Base-by-base conservation (phyloP, 2,888 invertebrate genomes). In the Philaethria dido region DNA sequence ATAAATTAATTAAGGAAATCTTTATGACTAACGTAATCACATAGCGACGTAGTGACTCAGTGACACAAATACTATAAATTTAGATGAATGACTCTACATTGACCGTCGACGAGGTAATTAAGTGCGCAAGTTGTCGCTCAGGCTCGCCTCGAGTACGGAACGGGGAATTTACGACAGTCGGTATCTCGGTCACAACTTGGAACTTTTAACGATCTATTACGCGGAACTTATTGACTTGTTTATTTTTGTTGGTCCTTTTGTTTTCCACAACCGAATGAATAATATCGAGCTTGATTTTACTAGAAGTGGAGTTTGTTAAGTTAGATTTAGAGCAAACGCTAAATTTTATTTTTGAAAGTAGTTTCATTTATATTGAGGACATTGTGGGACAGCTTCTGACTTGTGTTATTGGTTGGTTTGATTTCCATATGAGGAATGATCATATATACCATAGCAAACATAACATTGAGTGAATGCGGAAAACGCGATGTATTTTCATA, bases 121-220 rank as follows among this genome's bases (percentile, higher is more conserved):
- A 39, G 36, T 55, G 20, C 8, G 36, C 55, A 14, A 55, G 36
- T 39, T 20, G 18, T 36, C 55, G 55, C 2, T 14, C 48, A 9
- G 55, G 55, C 2, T 14, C 48, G 13, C 36, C 8, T 48, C 25
- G n/a, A 14, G 22, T 14, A 39, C 20, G 18, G 8, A n/a, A 14
- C 8, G 6, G 44, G n/a, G n/a, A 13, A 54, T 54, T 54, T 33
- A 54, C 54, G 54, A 33, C 13, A 18, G 18, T 33, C 13, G 13
- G 18, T 33, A 18, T 36, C 33, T 54, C 52, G 16, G 52, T 6
- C 52, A 36, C 14, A 14, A 36, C 54, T 54, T 8, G 14, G 6
- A 54, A 36, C 33, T 54, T 54, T 54, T 54, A 54, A 20, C 54
- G 36, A 36, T 18, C 36, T 55, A 52, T 29, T 52, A 20, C 54